Percentiles rank a stretch among this genome's conserved stretches.
phyloP scores from a whole-genome alignment of 2,113 vertebrate species.

The Micronycteris hirsuta region DNA sequence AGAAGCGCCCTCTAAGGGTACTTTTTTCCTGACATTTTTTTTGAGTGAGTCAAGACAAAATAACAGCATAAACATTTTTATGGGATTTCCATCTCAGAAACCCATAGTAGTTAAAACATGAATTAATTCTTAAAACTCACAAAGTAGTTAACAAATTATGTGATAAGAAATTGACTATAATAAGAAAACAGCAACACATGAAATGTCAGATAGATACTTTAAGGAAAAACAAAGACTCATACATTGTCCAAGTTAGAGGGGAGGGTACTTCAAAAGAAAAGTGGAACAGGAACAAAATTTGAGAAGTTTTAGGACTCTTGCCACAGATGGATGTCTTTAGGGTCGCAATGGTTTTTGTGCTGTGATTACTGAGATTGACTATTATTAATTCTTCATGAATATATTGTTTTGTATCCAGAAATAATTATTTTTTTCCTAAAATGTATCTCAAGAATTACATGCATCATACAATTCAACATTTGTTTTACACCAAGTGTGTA shows the following conservation, averaged over 20 bases:
- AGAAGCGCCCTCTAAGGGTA: too few relatives aligned
- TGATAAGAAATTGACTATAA: constrained; percentile 2
- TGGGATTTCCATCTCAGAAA: constrained; percentile 12
- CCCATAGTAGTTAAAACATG: not conserved
- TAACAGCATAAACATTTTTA: not conserved
- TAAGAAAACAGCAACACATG: not conserved
- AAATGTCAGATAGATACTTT: not conserved
- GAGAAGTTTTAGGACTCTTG: not conserved
- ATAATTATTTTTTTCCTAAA: not conserved
- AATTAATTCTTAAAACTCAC: constrained; percentile 28
- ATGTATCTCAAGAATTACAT: not conserved
- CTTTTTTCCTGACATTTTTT: not conserved
- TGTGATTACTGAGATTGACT: not conserved
- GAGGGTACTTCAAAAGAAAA: not conserved
- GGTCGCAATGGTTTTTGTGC: not conserved
- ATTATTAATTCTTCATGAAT: not conserved
- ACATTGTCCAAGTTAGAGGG: not conserved
- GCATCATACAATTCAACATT: not conserved
- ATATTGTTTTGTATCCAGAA: not conserved
- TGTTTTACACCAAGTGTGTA: not conserved
- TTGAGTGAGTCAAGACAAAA: not conserved
- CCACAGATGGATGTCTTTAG: too few relatives aligned
- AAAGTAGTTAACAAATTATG: not conserved
- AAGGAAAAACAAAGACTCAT: not conserved
- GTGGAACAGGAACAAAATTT: not conserved